These are phyloP conservation scores for Ceratothoa steindachneri DNA, from an alignment of 2,888 invertebrate genomes.

Conservation along the genomic window DNA sequence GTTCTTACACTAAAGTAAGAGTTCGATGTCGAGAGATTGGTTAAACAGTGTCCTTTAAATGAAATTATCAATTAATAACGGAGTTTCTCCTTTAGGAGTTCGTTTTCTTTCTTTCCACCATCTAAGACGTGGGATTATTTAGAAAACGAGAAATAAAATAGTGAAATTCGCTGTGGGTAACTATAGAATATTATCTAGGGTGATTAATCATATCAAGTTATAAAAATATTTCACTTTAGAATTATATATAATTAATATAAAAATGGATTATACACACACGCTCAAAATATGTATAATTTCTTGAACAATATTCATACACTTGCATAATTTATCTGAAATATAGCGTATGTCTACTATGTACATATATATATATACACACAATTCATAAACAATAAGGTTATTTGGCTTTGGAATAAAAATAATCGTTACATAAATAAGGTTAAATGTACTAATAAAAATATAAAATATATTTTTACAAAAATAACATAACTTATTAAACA, in stretches of 20 bases:
- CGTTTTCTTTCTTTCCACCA: background rate
- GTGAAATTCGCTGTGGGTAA: too few relatives aligned
- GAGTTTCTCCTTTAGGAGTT: background rate
- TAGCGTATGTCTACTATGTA: background rate
- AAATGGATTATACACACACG: background rate
- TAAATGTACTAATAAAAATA: background rate
- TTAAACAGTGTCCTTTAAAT: too few relatives aligned
- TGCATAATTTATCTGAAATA: background rate
- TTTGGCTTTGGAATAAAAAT: background rate
- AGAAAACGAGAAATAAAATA: too few relatives aligned
- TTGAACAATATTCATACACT: background rate
- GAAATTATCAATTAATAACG: background rate
- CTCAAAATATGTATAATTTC: background rate
- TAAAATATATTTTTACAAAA: background rate
- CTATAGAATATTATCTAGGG: too few relatives aligned
- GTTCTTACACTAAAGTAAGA: too few relatives aligned
- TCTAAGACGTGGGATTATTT: too few relatives aligned
- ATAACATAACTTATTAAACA: background rate
- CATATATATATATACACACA: background rate
- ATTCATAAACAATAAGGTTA: too few relatives aligned
- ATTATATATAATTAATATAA: background rate
- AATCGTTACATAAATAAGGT: background rate
- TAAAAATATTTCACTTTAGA: too few relatives aligned
- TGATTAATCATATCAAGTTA: too few relatives aligned
- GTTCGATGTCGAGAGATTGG: too few relatives aligned